A percentile compares a stretch with the other conserved stretches of the same genome.
Evolutionary conservation across 2,113 vertebrate species (phyloP).

Genomic region (Alectura lathami): DNA sequence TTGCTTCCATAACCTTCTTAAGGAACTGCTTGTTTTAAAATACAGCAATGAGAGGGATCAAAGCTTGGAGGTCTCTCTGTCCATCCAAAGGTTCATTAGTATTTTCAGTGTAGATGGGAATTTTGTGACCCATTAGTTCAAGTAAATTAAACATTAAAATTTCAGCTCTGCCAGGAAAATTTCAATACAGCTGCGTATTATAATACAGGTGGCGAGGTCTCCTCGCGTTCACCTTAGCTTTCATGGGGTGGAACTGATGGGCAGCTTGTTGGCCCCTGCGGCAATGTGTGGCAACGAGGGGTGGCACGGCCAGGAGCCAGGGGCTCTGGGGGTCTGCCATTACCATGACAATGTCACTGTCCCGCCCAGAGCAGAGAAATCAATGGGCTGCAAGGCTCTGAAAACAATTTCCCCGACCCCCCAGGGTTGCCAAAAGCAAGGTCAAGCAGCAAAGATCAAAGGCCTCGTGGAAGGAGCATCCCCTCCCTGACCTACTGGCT

Average conservation of each 20-base stretch:
- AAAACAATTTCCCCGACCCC: constrained; percentile 43
- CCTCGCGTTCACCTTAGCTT: constrained; percentile 32
- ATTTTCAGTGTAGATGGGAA: constrained; percentile 23
- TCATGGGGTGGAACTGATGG: constrained; percentile 43
- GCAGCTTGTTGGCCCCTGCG: constrained; percentile 26
- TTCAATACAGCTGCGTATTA: constrained; percentile 68
- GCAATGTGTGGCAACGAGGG: not conserved
- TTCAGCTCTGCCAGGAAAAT: constrained; percentile 46
- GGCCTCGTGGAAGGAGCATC: not conserved
- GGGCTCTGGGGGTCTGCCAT: not conserved
- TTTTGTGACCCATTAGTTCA: constrained; percentile 58
- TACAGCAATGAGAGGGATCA: not conserved
- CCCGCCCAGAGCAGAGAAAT: not conserved
- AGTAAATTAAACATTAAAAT: constrained; percentile 62
- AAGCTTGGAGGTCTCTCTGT: constrained; percentile 48
- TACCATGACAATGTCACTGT: constrained; percentile 47
- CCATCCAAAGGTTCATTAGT: constrained; percentile 49
- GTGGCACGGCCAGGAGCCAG: not conserved
- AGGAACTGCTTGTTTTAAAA: constrained; percentile 49
- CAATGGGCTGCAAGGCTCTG: not conserved
- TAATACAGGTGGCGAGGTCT: constrained; percentile 62
- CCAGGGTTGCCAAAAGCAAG: constrained; percentile 28
- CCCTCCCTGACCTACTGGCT: not conserved
- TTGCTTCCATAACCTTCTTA: constrained; percentile 67
- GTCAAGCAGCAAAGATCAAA: constrained; percentile 63